Evolutionary conservation across 1,140 invertebrate species (phyloP).

Genomic region (Linepithema humile): DNA sequence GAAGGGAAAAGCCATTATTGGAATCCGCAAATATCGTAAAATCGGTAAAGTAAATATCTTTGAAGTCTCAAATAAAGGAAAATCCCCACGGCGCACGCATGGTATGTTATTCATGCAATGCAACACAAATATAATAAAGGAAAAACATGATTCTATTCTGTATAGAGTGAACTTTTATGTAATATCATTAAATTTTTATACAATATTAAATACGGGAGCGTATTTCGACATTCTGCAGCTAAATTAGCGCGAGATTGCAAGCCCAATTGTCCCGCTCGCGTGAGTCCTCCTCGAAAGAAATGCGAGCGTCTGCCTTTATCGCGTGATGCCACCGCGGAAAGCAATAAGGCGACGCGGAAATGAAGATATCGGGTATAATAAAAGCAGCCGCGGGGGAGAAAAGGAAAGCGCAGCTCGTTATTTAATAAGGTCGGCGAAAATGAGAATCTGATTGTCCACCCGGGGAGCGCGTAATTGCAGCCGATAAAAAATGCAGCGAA

Average conservation of each 20-base stretch:
- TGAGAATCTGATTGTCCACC: slow-evolving; percentile 21
- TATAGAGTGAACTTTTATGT: too few relatives aligned
- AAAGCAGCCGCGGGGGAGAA: not conserved
- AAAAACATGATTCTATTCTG: not conserved
- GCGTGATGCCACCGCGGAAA: not conserved
- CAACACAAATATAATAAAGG: not conserved
- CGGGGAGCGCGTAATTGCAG: slow-evolving; percentile 26
- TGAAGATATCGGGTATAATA: slow-evolving; percentile 51
- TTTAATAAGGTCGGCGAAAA: slow-evolving; percentile 45
- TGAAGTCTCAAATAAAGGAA: slow-evolving; percentile 4
- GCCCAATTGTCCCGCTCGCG: not conserved
- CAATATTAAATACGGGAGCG: not conserved
- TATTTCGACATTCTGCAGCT: not conserved
- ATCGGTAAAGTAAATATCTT: slow-evolving; percentile 5
- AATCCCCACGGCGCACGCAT: not conserved
- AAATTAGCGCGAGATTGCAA: not conserved
- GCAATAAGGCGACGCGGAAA: slow-evolving; percentile 46
- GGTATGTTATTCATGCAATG: not conserved
- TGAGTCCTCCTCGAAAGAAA: not conserved
- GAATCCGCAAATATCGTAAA: not conserved
- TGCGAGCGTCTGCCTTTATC: slow-evolving; percentile 29
- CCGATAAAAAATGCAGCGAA: slow-evolving; percentile 36
- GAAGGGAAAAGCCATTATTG: not conserved
- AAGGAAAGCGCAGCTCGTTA: slow-evolving; percentile 17
- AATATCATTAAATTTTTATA: too few relatives aligned